Percentiles rank a stretch among this genome's conserved stretches.
Evolutionary conservation across 2,113 vertebrate genomes (phyloP).

Genomic region (Procavia capensis): DNA sequence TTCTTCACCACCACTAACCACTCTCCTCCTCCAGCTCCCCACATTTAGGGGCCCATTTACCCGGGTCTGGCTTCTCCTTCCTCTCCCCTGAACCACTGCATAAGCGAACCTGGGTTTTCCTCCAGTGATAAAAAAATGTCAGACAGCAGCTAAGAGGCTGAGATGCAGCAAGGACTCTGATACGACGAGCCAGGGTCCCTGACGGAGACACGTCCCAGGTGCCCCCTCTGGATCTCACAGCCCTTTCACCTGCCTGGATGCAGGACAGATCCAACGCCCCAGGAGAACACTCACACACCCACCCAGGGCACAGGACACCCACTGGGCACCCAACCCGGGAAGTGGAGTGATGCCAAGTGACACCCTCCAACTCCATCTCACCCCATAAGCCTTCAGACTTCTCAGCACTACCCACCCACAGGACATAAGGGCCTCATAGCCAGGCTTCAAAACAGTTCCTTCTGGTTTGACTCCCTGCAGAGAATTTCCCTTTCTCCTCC

Average conservation of each 20-base stretch:
- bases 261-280: neutral
- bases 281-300: neutral
- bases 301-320: neutral
- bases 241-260: neutral
- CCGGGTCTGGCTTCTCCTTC: neutral
- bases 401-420: neutral
- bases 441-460: too few species aligned
- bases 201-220: neutral
- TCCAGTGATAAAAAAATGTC: neutral
- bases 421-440: too few species aligned
- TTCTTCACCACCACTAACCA: neutral
- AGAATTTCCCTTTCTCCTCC: too few species aligned
- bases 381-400: neutral
- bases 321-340: neutral
- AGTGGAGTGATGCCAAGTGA: neutral
- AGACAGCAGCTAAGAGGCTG: neutral
- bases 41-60: neutral
- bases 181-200: neutral
- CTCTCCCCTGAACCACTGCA: neutral
- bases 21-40: neutral
- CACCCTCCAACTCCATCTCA: neutral
- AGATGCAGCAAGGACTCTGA: neutral
- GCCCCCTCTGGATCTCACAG: neutral
- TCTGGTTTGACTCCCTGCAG: too few species aligned
- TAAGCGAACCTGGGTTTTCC: neutral